Evolutionary conservation across 2,888 invertebrate species (phyloP), one percentile per base, ranked within the genome.

Genomic region (Tortricodes alternella): DNA sequence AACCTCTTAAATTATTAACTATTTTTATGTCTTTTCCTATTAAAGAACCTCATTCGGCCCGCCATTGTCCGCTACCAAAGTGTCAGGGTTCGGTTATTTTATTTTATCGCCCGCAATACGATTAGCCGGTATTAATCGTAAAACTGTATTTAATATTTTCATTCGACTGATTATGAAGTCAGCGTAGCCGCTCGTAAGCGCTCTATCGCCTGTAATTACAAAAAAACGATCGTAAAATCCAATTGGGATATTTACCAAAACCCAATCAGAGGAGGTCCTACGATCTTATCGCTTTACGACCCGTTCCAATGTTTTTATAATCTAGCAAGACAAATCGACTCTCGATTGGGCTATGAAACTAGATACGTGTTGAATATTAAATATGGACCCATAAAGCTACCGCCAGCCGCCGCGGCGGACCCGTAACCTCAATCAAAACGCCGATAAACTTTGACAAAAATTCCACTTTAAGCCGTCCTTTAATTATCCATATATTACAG

Each of bases 401-500:
- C 89, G 89, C 85, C 55, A 46, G 46, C 85, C 62, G 65, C 68
- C 67, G 65, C 61, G 64, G 66, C 66, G 59, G 66, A 81, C 82
- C 83, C 85, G 77, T 90, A 87, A 89, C 87, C 89, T 89, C 89
- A 87, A 90, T 89, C 89, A 89, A 84, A 90, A 87, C 67, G 81
- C 78, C 85, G 78, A 89, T 89, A 89, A 86, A 89, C 75, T 86
- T 89, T 90, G 90, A 88, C 90, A 89, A 89, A 88, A 89, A 89
- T 87, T 89, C 88, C 85, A 85, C 80, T 77, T 83, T 89, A 89
- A 87, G 85, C 86, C 85, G 83, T 83, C 82, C 84, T 89, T 89
- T 89, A 88, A 89, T 89, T 89, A 89, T 89, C 86, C 85, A 89
- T 89, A 89, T 88, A 88, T 89, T 89, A 88, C 85, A 79, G 74